Conservation (phyloP, 1,140 invertebrate genomes). For the Cardiocondyla obscurior region DNA sequence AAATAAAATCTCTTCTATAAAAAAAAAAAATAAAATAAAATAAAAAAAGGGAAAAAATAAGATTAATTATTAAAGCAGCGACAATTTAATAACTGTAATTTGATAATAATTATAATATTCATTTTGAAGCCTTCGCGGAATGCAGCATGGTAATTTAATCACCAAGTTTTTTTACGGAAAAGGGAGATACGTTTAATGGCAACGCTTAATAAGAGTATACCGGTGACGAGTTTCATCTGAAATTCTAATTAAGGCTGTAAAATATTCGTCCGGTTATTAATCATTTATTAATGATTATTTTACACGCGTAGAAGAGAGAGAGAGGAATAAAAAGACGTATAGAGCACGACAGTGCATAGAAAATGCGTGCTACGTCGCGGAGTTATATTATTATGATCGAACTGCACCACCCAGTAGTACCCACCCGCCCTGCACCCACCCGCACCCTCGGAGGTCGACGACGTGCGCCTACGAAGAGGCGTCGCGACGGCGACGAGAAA, state of each 20-base stretch:
- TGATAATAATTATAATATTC: neutral
- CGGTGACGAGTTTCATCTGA: neutral
- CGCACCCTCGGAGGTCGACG: conserved; percentile 16
- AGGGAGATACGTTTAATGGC: no score
- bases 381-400: conserved; percentile 44
- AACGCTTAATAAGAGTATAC: neutral
- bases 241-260: no score
- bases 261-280: no score
- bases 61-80: no score
- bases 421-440: conserved; percentile 15
- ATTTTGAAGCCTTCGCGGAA: neutral
- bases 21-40: no score
- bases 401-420: conserved; percentile 61
- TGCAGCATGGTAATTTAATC: neutral
- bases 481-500: neutral
- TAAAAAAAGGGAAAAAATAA: no score
- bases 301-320: no score
- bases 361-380: conserved; percentile 5
- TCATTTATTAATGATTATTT: no score
- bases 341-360: neutral
- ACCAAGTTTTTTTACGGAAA: neutral
- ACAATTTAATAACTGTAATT: neutral
- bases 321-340: neutral
- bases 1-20: no score
- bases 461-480: neutral